Evolutionary conservation across 2,113 vertebrate genomes (phyloP).

Genomic region (Mionectes macconnelli): DNA sequence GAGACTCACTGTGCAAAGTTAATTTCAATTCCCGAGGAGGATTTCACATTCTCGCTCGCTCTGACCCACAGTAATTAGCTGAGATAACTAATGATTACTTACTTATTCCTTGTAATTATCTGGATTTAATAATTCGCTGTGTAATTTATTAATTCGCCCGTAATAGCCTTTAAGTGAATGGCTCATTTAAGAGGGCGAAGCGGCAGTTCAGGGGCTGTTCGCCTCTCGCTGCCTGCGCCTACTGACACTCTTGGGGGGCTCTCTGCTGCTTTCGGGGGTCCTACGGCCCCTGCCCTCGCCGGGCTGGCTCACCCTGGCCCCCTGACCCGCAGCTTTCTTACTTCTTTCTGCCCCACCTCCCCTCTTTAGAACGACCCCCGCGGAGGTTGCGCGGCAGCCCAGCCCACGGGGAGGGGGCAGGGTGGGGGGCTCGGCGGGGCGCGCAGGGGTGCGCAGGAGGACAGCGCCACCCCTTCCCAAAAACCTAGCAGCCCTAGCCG

Average conservation of each 20-base stretch:
- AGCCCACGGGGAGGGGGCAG: neutral
- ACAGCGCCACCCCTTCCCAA: neutral
- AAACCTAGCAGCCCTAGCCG: neutral
- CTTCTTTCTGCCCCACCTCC: too few relatives aligned
- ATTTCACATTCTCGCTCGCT: conserved; percentile 85
- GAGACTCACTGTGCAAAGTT: conserved; percentile 86
- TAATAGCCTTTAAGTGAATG: conserved; percentile 95
- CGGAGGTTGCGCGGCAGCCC: neutral
- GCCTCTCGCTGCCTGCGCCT: conserved; percentile 73
- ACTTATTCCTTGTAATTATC: conserved; percentile 98
- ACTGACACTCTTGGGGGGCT: conserved; percentile 63
- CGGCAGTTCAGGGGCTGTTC: conserved; percentile 66
- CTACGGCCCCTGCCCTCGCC: neutral
- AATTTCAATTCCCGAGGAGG: conserved; percentile 95
- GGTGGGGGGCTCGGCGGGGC: neutral
- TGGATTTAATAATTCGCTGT: conserved; percentile 98
- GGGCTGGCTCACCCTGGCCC: neutral
- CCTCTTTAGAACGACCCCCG: neutral
- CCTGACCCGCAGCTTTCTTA: neutral
- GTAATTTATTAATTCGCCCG: conserved; percentile 99
- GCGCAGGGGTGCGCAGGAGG: neutral
- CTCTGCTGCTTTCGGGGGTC: neutral
- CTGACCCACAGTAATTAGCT: conserved; percentile 99
- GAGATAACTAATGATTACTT: conserved; percentile 99
- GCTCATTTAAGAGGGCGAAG: conserved; percentile 82